Base-by-base conservation (phyloP, 2,888 invertebrate genomes). In the Panopea generosa region DNA sequence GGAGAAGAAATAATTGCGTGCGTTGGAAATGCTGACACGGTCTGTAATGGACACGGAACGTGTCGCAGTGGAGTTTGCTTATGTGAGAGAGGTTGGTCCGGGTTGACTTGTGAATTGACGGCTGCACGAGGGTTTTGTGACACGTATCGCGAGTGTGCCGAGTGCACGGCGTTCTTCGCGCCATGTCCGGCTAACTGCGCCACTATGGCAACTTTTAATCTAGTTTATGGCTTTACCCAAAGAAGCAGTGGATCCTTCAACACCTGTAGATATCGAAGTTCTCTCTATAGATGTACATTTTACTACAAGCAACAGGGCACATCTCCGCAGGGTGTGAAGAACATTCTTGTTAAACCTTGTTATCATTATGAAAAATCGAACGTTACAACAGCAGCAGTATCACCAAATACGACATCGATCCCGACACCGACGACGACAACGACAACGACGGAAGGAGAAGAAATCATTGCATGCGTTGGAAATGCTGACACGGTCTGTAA, bases 331-430 rank as follows among this genome's bases (percentile, higher is more conserved):
- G 70, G 69, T 11, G 45, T 55, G 29, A 70, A 73, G 38, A 70
- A 38, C 6, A 70, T 77, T 2, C 33, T 50, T 45, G 77, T 77
- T 7, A 69, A 73, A 62, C 20, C 77, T 2, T 77, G 77, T 40
- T 45, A 47, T 26, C 45, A 60, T 29, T 60, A 59, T 50, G 20
- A 38, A 9, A 49, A 40, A 26, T 24, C 57, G 24, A 20, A n/a
- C n/a, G n/a, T 45, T 14, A 20, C 45, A 24, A n/a, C n/a, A n/a
- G n/a, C n/a, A n/a, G n/a, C n/a, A n/a, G n/a, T n/a, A n/a, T n/a
- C n/a, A n/a, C n/a, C 40, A 2, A 16, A 24, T n/a, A 38, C 40
- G 2, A 16, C 53, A 1, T 20, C 16, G 9, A 11, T 7, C 9
- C 1, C 7, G 16, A 22, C 9, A 14, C 9, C 20, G 33, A 49